Evolutionary conservation across 2,113 vertebrate genomes (phyloP), one percentile per base, ranked within the genome.

Genomic region (Calidris pugnax): DNA sequence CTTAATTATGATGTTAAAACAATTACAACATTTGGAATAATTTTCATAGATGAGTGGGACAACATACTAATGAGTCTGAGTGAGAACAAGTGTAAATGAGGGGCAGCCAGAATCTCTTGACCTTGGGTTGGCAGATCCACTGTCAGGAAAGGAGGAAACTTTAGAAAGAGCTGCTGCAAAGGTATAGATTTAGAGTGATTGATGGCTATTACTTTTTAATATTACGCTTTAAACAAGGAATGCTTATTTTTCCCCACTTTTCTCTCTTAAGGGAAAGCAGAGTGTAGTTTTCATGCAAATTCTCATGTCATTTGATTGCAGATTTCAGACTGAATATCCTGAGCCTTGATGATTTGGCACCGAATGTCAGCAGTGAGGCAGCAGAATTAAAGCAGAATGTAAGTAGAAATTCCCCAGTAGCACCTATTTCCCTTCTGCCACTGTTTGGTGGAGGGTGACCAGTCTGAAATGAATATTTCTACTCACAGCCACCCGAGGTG

Each of bases 321-420:
- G 99, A 98, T 47, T 99, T 99, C 92, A 98, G 97, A 86, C 72
- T 98, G 32, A 99, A 99, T 35, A 67, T 99, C 67, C 94, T 99
- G 96, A 98, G 98, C 39, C 94, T 99, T 26, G 99, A 99, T 28
- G 98, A 99, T 48, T 71, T 99, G 79, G 95, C 66, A 21, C 97
- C 98, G 39, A 86, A 80, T 60, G 14, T 39, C 32, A 17, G 74
- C 41, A 87, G 67, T 53, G 51, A 94, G 59, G 47, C 66, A 37
- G 85, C 83, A 41, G 93, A 92, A 47, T 37, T 41, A 93, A 87
- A 93, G 74, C 60, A 47, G 78, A 56, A 90, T 24, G 98, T 98
- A 78, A 96, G 97, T 51, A 47, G 68, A 30, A 92, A 48, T 64
- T 64, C 23, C 43, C 9, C 72, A 1, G 37, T 22, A 21, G 63